Conservation (phyloP, 53 echinoderm and acorn worm species). For the Paelopatides confundens region DNA sequence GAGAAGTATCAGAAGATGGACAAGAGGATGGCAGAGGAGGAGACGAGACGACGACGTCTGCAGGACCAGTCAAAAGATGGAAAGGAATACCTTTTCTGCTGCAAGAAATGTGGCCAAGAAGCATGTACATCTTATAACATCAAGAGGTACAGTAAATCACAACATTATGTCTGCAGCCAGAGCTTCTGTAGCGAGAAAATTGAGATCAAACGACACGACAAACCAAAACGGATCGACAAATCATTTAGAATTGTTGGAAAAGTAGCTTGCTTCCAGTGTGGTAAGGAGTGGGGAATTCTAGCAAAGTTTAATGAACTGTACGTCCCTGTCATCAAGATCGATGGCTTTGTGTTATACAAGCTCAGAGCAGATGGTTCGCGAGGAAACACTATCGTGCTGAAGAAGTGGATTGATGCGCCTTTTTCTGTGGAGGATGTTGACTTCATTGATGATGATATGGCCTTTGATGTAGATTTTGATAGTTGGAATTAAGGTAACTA, state of each 20-base stretch:
- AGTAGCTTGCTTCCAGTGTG: constrained; percentile 57
- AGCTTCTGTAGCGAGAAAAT: constrained; percentile 44
- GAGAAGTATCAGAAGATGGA: constrained; percentile 17
- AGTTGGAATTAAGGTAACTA: neutral
- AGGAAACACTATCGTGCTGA: neutral
- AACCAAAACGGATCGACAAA: constrained; percentile 61
- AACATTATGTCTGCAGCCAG: constrained; percentile 48
- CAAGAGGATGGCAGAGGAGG: neutral
- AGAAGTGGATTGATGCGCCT: constrained; percentile 60
- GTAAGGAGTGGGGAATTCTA: constrained; percentile 65
- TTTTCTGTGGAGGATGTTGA: constrained; percentile 19
- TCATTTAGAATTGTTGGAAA: constrained; percentile 54
- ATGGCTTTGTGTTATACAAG: constrained; percentile 34
- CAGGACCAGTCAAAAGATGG: constrained; percentile 38
- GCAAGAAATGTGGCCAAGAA: constrained; percentile 55
- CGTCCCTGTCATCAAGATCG: constrained; percentile 44
- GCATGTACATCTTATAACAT: constrained; percentile 64
- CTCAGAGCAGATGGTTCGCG: neutral
- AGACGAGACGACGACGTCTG: constrained; percentile 6
- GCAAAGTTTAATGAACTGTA: constrained; percentile 36
- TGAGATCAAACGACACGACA: constrained; percentile 61
- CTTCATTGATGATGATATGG: neutral
- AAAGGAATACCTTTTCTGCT: constrained; percentile 35
- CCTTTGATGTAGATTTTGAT: constrained; percentile 31
- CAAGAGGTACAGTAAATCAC: constrained; percentile 53